Base-by-base conservation (phyloP, 2,113 vertebrate species). In the Alosa alosa region DNA sequence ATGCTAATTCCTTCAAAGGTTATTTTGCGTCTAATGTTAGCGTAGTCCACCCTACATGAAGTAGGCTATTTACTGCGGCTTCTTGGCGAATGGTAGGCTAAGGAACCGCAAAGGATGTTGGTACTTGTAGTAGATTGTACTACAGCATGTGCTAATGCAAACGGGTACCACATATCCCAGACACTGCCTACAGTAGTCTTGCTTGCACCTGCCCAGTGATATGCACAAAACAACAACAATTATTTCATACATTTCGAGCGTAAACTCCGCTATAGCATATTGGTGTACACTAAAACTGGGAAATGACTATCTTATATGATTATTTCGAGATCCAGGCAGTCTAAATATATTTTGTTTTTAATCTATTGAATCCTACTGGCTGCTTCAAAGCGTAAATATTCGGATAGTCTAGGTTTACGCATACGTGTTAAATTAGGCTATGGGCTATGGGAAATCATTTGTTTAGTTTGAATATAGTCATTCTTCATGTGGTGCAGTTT, bases 21-120 rank as follows among this genome's bases (percentile, higher is more conserved):
- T 20, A 72, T 90, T 93, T 92, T 92, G 93, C 92, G 94, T 94
- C 93, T 91, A 92, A 93, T 93, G 89, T 92, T 90, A 87, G 87
- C 86, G 20, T 72, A 72, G 22, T 39, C 72, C 25, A 52, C 87
- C 85, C 83, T 4, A 87, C 83, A 85, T n/a, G 81, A 18, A 88
- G 85, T 89, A 44, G 75, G 81, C 86, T 78, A 78, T 78, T 78
- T 39, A 78, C 72, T 78, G 91, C 89, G 86, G 88, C 84, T 81
- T 75, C 86, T 83, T 78, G n/a, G 75, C 44, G 81, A 49, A 39
- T 31, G 41, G 15, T 87, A 72, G 64, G 41, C 49, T 60, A 78
- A 81, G 60, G 17, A 84, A 47, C 36, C 46, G 88, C 84, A 31
- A 31, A 86, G 93, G 49, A 92, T 92, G 87, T 46, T 94, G 94